Percentiles rank a stretch among this genome's conserved stretches.
Evolutionary conservation across 2,888 invertebrate genomes (phyloP).

Genomic region (Vanessa cardui): DNA sequence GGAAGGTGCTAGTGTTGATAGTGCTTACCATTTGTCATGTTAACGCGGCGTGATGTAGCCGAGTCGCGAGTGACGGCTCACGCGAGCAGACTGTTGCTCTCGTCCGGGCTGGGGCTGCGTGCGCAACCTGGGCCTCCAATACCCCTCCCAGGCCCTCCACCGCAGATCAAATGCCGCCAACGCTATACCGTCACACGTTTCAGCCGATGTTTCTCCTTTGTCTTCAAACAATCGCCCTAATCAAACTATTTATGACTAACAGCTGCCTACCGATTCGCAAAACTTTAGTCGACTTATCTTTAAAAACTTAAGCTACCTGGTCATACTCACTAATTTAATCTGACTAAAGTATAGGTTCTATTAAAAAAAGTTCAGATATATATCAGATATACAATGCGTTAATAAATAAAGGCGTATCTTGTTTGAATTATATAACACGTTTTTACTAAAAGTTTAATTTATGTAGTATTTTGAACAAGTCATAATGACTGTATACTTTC

Average conservation of each 20-base stretch:
- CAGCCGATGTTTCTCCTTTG: constrained; percentile 62
- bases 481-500: too few relatives aligned
- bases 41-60: constrained; percentile 60
- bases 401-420: too few relatives aligned
- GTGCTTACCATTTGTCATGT: constrained; percentile 77
- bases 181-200: constrained; percentile 49
- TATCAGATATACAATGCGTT: too few relatives aligned
- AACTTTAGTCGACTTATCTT: not conserved
- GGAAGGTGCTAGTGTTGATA: constrained; percentile 45
- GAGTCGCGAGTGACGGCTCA: constrained; percentile 68
- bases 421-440: too few relatives aligned
- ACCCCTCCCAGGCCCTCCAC: constrained; percentile 48
- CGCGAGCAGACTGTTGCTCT: constrained; percentile 80
- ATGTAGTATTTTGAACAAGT: too few relatives aligned
- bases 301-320: not conserved
- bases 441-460: too few relatives aligned
- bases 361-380: too few relatives aligned
- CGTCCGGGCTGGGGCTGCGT: constrained; percentile 68
- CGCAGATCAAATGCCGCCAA: constrained; percentile 49
- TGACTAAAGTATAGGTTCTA: too few relatives aligned
- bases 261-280: constrained; percentile 1
- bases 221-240: constrained; percentile 43
- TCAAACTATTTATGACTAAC: constrained; percentile 16
- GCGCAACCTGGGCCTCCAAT: constrained; percentile 57
- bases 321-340: not conserved